Percentiles rank a stretch among this genome's conserved stretches.
Evolutionary conservation across 2,797 vertebrate genomes (phyloP).

Genomic region (Cirrhinus mrigala): DNA sequence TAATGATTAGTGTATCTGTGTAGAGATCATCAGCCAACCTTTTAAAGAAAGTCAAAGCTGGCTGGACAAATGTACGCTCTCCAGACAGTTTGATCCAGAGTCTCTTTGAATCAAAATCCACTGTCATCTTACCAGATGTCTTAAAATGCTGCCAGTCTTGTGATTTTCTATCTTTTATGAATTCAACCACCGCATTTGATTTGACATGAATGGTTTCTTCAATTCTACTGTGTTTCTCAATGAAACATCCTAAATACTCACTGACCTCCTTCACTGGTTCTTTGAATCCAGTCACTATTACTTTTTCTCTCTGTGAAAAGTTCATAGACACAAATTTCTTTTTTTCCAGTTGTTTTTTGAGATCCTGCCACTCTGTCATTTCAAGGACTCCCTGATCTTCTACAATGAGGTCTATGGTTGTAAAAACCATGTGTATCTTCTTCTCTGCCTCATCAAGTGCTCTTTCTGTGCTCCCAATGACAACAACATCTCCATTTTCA

Average conservation of each 20-base stretch:
- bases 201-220: conserved; percentile 69
- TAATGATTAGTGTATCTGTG: conserved; percentile 69
- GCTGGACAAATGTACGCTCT: conserved; percentile 71
- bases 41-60: conserved; percentile 62
- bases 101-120: conserved; percentile 65
- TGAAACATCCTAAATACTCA: conserved; percentile 72
- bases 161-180: conserved; percentile 75
- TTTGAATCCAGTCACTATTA: conserved; percentile 78
- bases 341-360: conserved; percentile 65
- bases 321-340: conserved; percentile 67
- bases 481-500: conserved; percentile 63
- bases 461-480: conserved; percentile 70
- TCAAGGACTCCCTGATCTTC: conserved; percentile 72
- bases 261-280: conserved; percentile 72
- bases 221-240: conserved; percentile 69
- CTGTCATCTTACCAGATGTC: conserved; percentile 63
- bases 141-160: conserved; percentile 58
- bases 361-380: conserved; percentile 71
- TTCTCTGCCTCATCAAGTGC: conserved; percentile 76
- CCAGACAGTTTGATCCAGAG: conserved; percentile 78
- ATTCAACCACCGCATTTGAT: conserved; percentile 71
- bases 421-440: conserved; percentile 70
- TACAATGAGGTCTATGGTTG: conserved; percentile 65
- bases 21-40: conserved; percentile 64
- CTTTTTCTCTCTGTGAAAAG: conserved; percentile 23